Conservation (phyloP, 2,797 vertebrate species). For the Morus bassanus region DNA sequence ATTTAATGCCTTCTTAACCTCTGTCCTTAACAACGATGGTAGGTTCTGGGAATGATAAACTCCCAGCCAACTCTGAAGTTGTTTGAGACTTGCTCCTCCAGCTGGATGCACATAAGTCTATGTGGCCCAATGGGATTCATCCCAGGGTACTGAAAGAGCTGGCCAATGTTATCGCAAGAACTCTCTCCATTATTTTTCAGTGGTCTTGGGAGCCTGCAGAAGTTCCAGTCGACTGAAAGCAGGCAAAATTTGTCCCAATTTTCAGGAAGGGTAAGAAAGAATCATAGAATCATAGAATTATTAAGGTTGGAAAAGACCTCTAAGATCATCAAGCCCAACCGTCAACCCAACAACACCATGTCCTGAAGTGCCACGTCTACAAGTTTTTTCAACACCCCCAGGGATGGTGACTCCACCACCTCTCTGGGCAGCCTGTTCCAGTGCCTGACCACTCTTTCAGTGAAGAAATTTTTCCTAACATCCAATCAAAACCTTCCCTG, state of each 20-base stretch:
- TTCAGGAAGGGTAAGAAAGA: background rate
- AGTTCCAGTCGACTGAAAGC: background rate
- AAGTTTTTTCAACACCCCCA: no score
- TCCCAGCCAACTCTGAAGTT: background rate
- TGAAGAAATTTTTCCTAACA: no score
- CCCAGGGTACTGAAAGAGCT: background rate
- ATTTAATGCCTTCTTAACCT: background rate
- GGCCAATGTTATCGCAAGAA: background rate
- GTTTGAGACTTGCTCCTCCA: background rate
- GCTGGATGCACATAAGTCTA: background rate
- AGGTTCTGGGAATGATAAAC: background rate
- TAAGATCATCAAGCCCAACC: no score
- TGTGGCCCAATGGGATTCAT: background rate
- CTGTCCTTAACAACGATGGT: background rate
- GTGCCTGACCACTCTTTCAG: no score
- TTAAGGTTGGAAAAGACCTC: no score
- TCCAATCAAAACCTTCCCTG: no score
- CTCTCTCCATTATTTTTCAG: background rate
- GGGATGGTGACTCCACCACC: no score
- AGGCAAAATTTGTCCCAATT: background rate
- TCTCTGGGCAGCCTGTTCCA: no score
- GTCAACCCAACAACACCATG: no score
- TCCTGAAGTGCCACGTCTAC: no score
- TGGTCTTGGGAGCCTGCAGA: background rate
- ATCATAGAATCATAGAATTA: no score